Evolutionary conservation across 1,140 invertebrate genomes (phyloP).

Genomic region (Muscidifurax raptorellus): DNA sequence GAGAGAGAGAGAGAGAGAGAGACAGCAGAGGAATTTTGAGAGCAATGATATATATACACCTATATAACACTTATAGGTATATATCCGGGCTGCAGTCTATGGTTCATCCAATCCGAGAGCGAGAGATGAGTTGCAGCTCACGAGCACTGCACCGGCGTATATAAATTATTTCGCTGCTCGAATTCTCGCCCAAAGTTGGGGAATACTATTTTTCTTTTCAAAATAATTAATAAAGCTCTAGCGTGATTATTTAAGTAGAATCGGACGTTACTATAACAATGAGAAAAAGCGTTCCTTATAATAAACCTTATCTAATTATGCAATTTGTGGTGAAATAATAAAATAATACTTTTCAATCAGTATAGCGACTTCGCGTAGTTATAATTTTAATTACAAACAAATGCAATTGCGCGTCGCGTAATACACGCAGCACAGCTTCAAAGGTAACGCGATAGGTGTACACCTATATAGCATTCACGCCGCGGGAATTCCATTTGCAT

Average conservation of each 20-base stretch:
- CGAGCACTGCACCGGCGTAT: not conserved
- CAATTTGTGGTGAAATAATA: too few species aligned
- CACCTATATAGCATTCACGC: not conserved
- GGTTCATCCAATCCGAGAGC: not conserved
- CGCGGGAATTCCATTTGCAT: not conserved
- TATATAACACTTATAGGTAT: too few species aligned
- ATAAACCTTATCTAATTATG: too few species aligned
- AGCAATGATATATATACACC: not conserved
- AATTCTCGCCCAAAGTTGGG: not conserved
- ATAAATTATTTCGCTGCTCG: conserved; percentile 4
- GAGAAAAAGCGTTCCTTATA: too few species aligned
- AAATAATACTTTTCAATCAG: not conserved
- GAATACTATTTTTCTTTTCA: too few species aligned
- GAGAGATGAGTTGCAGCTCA: not conserved
- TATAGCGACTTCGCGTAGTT: not conserved
- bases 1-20: too few species aligned
- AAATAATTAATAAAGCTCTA: too few species aligned
- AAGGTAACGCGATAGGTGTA: not conserved
- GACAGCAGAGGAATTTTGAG: not conserved
- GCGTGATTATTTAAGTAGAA: too few species aligned
- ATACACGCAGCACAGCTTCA: not conserved
- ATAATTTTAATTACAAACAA: not conserved
- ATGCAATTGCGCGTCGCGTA: not conserved
- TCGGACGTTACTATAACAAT: too few species aligned
- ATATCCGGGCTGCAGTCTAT: too few species aligned